phyloP scores from a whole-genome alignment of 2,888 invertebrate genomes.

The Onchidella celtica region DNA sequence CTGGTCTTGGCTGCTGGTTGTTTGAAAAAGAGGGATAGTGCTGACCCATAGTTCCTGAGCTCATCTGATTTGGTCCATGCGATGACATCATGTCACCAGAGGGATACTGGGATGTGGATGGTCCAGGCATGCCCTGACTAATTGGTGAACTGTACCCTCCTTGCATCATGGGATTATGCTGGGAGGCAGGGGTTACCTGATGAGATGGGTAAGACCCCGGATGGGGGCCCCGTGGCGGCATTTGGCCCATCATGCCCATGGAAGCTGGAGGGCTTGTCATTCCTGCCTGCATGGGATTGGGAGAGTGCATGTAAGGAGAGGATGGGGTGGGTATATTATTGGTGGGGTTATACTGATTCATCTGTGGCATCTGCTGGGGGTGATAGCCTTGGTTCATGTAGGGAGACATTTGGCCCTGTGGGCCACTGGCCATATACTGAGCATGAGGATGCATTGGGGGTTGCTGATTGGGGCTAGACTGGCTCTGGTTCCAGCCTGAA shows the following conservation, averaged over 20 bases:
- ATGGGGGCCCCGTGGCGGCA: slow-evolving; percentile 6
- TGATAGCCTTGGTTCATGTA: slow-evolving; percentile 53
- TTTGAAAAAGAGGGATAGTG: slow-evolving; percentile 49
- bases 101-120: slow-evolving; percentile 8
- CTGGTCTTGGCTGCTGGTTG: slow-evolving; percentile 39
- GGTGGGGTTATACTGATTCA: slow-evolving; percentile 36
- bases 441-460: slow-evolving; percentile 51
- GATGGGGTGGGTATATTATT: slow-evolving; percentile 29
- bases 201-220: slow-evolving; percentile 2
- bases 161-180: slow-evolving; percentile 41
- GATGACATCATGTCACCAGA: slow-evolving; percentile 41
- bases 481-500: slow-evolving; percentile 60
- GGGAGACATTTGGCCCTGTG: slow-evolving; percentile 54
- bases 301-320: slow-evolving; percentile 39
- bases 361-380: slow-evolving; percentile 48
- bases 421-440: slow-evolving; percentile 55
- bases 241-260: slow-evolving; percentile 28
- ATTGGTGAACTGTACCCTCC: slow-evolving; percentile 23
- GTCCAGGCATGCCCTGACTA: slow-evolving; percentile 24
- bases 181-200: slow-evolving; percentile 19
- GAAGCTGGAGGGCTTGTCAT: slow-evolving; percentile 44
- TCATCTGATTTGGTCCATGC: slow-evolving; percentile 32
- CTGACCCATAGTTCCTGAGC: slow-evolving; percentile 23
- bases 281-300: slow-evolving; percentile 43
- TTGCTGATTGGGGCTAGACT: slow-evolving; percentile 56